Evolutionary conservation across 2,888 invertebrate genomes (phyloP), one percentile per base, ranked within the genome.

Genomic region (Tenthredo mesomela): DNA sequence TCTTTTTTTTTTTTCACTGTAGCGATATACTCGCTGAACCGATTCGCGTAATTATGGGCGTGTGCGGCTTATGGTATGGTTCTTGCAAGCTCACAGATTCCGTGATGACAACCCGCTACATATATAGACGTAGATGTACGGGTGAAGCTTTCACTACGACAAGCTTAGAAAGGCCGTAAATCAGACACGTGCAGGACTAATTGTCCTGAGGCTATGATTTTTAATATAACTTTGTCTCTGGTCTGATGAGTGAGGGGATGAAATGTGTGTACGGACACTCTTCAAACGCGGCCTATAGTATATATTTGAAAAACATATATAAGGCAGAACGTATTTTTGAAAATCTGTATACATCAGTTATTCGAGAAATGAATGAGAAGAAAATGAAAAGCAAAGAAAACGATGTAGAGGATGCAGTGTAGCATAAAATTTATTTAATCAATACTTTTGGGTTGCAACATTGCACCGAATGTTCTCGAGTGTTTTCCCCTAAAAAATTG

Each of bases 121-220:
- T 61, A 86, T 61, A 86, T 84, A 77, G 77, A 88, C 87, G 87
- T 84, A 78, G 82, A 88, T 87, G 87, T 86, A 85, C 87, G 86
- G 87, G 86, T 82, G 61, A 86, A 85, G 85, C 70, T 67, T 82
- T 84, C 50, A 58, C 58, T 58, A 37, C 37, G 67, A 85, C 84
- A 65, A 73, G 82, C 82, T 84, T 82, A 84, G 80, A 71, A 54
- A 83, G 73, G 80, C 80, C 29, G 85, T 83, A 83, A 83, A 77
- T 86, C 85, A 86, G 88, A 82, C 90, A 89, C 89, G 89, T 90
- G 82, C 83, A 7, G 18, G 18, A 77, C 84, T 89, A 89, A 90
- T 89, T 88, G 87, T 80, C 87, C 86, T 86, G 82, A 85, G 86
- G 88, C 85, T 87, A 88, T 85, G 87, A 88, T 88, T 89, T 88